These are phyloP conservation scores for Muscicapa comitata DNA, from an alignment of 2,797 vertebrate genomes.

Conservation along the genomic window DNA sequence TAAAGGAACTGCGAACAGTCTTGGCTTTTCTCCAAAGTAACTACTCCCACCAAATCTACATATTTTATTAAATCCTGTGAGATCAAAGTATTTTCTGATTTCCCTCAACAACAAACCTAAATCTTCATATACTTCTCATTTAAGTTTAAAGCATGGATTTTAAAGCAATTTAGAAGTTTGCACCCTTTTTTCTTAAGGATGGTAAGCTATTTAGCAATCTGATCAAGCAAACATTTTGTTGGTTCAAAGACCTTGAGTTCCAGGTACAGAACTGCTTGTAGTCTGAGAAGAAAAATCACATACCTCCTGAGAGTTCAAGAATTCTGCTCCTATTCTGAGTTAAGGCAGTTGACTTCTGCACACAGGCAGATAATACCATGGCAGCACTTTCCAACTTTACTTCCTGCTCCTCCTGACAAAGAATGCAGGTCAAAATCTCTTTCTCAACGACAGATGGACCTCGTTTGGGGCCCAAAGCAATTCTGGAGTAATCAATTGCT, in stretches of 20 bases:
- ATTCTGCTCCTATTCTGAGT: conserved; percentile 88
- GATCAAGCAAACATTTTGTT: not conserved
- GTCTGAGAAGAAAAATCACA: not conserved
- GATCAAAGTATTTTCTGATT: not conserved
- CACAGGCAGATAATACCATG: conserved; percentile 96
- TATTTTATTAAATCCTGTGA: not conserved
- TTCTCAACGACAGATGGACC: conserved; percentile 83
- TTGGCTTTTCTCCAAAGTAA: not conserved
- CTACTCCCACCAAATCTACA: not conserved
- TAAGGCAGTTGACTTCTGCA: conserved; percentile 94
- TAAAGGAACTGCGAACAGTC: not conserved
- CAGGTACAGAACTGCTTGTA: not conserved
- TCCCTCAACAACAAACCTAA: not conserved
- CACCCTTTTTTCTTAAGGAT: not conserved
- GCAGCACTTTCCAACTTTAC: conserved; percentile 85
- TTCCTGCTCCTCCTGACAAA: conserved; percentile 98
- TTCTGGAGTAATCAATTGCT: conserved; percentile 77
- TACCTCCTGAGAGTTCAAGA: conserved; percentile 75
- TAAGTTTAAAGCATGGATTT: not conserved
- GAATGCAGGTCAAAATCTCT: conserved; percentile 93
- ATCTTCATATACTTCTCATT: not conserved
- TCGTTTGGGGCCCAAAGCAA: conserved; percentile 88
- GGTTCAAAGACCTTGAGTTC: not conserved
- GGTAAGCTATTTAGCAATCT: not conserved
- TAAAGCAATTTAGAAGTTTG: not conserved